Base-by-base conservation (phyloP, 1,140 invertebrate genomes). In the Hyles euphorbiae region DNA sequence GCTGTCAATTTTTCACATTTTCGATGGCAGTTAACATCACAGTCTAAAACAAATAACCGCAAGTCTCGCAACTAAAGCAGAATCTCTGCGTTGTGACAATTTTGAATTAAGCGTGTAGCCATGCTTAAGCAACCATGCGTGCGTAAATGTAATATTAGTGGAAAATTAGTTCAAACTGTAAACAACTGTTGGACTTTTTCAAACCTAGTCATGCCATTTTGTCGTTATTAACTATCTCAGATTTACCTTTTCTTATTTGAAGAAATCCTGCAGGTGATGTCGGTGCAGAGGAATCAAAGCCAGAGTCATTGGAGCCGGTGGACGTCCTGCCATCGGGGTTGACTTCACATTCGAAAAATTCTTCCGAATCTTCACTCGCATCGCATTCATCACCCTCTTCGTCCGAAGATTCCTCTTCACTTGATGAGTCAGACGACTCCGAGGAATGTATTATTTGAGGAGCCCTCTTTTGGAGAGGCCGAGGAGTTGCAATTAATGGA, bases 1-100 rank as follows among this genome's bases (percentile, higher is more conserved):
- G 98, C 96, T 90, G 98, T 98, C 77, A 98, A 93, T 87, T 96
- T 96, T 92, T 98, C 95, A 91, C 98, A 99, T 90, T 98, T 99
- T 90, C 97, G 96, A 91, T 99, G 98, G 90, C 97, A 98, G 90
- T 98, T 98, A 80, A 98, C 95, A 85, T 97, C 98, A 93, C 92
- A 98, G 93, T 99, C 95, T 96, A 91, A 68, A 88, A 84, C 76
- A 85, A 81, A 74, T 60, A 77, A 77, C 63, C 54, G 58, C 56
- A 64, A 65, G 58, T 76, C 72, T 69, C 73, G 63, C 57, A 55
- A 54, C 53, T 32, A 34, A 53, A 34, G 22, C 67, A 53, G 54
- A 34, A 34, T 34, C 33, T 52, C 22, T 11, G 47, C 47, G n/a
- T 22, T 48, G 47, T 5, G 6, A 3, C 9, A 48, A 48, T 48